phyloP scores from a whole-genome alignment of 2,888 invertebrate species.

The Hypena proboscidalis region DNA sequence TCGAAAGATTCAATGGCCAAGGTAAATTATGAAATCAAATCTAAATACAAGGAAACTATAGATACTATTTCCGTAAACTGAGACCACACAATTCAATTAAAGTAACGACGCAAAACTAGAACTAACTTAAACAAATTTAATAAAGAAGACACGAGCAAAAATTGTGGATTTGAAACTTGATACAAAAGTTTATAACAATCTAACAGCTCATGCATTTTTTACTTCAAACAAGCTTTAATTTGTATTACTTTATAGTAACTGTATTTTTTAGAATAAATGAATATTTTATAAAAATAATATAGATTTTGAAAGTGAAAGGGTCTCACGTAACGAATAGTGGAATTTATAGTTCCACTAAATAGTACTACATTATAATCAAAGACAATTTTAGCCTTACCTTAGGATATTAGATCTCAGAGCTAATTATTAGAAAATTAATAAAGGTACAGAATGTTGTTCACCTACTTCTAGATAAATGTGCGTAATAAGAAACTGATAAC shows the following conservation, averaged over 20 bases:
- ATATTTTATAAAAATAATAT: background rate
- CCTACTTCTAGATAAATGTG: constrained; percentile 29
- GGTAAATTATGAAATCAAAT: no score
- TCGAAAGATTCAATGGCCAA: no score
- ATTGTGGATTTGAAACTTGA: constrained; percentile 3
- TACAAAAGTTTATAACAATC: constrained; percentile 8
- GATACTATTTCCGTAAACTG: background rate
- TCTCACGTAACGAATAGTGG: background rate
- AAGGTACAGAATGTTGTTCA: constrained; percentile 36
- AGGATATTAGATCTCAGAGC: constrained; percentile 22
- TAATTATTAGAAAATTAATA: constrained; percentile 46
- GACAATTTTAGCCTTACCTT: constrained; percentile 23
- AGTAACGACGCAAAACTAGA: background rate
- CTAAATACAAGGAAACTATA: no score
- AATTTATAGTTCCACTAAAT: constrained; percentile 14
- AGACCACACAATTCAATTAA: background rate
- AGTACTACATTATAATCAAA: constrained; percentile 16
- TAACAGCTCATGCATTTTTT: constrained; percentile 1
- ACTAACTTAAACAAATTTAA: background rate
- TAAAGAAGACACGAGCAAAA: background rate
- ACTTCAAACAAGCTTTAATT: background rate
- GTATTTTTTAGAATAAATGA: background rate
- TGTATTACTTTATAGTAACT: constrained; percentile 1
- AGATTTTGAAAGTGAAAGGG: background rate
- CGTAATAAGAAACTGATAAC: constrained; percentile 4